Evolutionary conservation across 1,140 invertebrate genomes (phyloP).

Genomic region (Andrena cerasifolii): DNA sequence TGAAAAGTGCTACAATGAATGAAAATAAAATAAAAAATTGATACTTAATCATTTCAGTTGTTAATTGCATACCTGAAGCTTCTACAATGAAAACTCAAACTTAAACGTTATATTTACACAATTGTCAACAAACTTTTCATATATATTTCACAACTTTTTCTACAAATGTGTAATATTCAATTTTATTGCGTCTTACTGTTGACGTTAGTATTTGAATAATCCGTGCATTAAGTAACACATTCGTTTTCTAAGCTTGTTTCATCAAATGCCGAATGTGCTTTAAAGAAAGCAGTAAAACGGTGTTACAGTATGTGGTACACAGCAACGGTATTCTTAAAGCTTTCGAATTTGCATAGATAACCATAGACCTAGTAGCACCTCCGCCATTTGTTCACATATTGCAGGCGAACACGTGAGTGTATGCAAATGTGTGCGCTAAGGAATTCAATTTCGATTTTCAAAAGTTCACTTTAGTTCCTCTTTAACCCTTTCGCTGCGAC

Average conservation of each 20-base stretch:
- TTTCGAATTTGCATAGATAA: constrained; percentile 69
- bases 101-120: no score
- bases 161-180: neutral
- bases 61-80: no score
- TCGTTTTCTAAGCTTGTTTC: neutral
- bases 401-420: constrained; percentile 57
- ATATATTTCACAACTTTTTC: neutral
- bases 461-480: neutral
- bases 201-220: neutral
- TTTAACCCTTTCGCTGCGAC: neutral
- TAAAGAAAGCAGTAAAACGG: constrained; percentile 22
- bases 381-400: constrained; percentile 54
- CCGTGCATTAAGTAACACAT: neutral
- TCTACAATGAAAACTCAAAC: no score
- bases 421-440: constrained; percentile 57
- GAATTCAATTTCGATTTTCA: constrained; percentile 10
- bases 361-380: constrained; percentile 46
- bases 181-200: neutral
- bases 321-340: constrained; percentile 45
- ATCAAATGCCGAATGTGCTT: neutral
- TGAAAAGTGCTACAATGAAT: no score
- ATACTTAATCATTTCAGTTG: no score
- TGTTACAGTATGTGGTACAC: constrained; percentile 7
- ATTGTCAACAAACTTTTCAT: neutral
- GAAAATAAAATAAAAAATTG: no score